A percentile compares a stretch with the other conserved stretches of the same genome.
Evolutionary conservation across 2,797 vertebrate genomes (phyloP).

Genomic region (Chromis chromis): DNA sequence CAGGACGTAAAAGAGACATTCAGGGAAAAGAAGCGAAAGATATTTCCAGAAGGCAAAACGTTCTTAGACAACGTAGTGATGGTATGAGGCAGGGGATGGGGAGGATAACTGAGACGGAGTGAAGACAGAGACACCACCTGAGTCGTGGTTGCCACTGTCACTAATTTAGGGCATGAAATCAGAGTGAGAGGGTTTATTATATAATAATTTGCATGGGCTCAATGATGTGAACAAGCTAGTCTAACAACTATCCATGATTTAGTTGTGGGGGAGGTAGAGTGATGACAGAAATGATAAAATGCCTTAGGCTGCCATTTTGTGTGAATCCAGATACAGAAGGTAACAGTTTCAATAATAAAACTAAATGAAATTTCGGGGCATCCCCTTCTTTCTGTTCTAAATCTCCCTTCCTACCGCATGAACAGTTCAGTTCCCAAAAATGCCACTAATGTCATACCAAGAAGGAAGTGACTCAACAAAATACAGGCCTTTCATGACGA

Average conservation of each 20-base stretch:
- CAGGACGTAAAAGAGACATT: conserved; percentile 4
- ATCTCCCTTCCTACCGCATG: background rate
- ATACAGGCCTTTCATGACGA: conserved; percentile 43
- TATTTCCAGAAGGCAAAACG: background rate
- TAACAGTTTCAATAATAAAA: background rate
- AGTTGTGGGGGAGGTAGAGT: background rate
- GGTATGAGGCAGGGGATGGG: background rate
- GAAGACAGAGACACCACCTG: background rate
- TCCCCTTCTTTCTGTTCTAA: background rate
- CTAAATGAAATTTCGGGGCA: background rate
- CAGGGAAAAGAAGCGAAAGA: conserved; percentile 2
- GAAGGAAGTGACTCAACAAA: conserved; percentile 53
- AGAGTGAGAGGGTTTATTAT: background rate
- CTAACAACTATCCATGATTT: background rate
- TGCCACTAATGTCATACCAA: background rate
- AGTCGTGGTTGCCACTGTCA: background rate
- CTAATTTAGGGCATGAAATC: too few species aligned
- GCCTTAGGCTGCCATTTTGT: conserved; percentile 8
- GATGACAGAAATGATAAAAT: background rate
- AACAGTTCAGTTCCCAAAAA: conserved; percentile 23
- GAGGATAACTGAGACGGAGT: background rate
- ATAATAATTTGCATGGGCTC: background rate
- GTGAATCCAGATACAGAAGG: background rate
- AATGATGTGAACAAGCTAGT: background rate
- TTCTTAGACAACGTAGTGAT: conserved; percentile 7